Base-by-base conservation (phyloP, 2,113 vertebrate genomes). In the Rhabdornis inornatus region DNA sequence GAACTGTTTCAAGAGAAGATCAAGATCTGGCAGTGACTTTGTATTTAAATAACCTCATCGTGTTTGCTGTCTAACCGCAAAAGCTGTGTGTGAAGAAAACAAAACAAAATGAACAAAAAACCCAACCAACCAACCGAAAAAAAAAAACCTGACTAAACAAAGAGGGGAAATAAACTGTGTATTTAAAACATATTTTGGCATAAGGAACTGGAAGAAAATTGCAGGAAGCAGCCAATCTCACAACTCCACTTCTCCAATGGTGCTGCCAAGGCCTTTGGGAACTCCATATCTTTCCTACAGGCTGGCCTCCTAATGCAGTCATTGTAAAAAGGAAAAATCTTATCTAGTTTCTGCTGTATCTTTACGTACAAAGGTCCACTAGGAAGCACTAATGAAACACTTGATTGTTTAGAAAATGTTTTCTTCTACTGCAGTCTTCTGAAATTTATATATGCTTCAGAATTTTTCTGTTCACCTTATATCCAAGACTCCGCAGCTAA, bases 51-150 rank as follows among this genome's bases (percentile, higher is more conserved):
- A 66, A 37, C 7, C 15, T 74, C 28, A 10, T 24, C 5, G 20
- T 40, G 10, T 52, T 65, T 75, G 2, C 57, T 71, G 39, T 65
- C 35, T 49, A 72, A 42, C 7, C 6, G 33, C 12, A 57, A 15
- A 80, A 72, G 8, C 14, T 71, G 9, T 19, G 3, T 15, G 28
- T 59, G 30, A 87, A 87, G 31, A 53, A 77, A 89, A 44, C 8
- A 35, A 55, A 75, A 49, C 8, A 60, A 39, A 7, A 1, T 14
- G 52, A 23, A 83, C 8, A 49, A 65, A n/a, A 47, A 23, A 4
- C 2, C 2, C 37, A 63, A 63, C 9, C 9, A 37, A 4, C 3
- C 13, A 64, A 20, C 1, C 0, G n/a, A 53, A 28, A 0, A 5
- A 5, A 8, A 28, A 7, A 47, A 59, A 10, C 13, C 22, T 11